Conservation (phyloP, 1,140 invertebrate species). For the Ostrea denselamellosa region DNA sequence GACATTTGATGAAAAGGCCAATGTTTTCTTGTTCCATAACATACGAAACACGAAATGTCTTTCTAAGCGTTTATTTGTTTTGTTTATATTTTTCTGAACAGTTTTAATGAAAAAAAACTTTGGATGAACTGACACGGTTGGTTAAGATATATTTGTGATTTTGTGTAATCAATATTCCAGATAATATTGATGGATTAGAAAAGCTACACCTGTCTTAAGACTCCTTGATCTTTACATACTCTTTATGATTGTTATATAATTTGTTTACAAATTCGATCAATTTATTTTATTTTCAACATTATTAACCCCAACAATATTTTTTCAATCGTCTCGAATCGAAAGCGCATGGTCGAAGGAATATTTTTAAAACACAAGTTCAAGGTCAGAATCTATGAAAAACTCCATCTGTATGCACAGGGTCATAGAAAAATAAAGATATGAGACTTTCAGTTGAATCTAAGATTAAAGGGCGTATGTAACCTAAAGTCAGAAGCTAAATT, state of each 20-base stretch:
- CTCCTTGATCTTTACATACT: too few species aligned
- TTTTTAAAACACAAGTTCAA: too few species aligned
- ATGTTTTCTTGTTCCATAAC: too few species aligned
- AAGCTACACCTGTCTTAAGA: not conserved
- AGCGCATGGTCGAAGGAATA: too few species aligned
- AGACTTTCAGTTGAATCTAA: too few species aligned
- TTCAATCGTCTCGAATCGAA: not conserved
- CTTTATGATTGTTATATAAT: too few species aligned
- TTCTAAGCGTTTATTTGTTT: not conserved
- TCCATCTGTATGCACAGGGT: not conserved
- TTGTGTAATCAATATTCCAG: not conserved
- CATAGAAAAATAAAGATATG: too few species aligned
- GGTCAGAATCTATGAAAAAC: too few species aligned
- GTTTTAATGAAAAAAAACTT: not conserved
- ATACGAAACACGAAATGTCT: too few species aligned
- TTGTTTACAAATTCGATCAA: too few species aligned
- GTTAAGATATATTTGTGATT: not conserved
- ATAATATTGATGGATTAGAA: conserved; percentile 2
- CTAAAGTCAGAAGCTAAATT: not conserved
- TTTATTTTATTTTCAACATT: too few species aligned
- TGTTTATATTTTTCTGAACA: not conserved
- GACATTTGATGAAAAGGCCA: too few species aligned
- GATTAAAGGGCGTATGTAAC: not conserved
- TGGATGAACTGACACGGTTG: not conserved
- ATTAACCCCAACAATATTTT: not conserved